Conservation (phyloP, 2,113 vertebrate genomes). For the Chaetura pelagica region DNA sequence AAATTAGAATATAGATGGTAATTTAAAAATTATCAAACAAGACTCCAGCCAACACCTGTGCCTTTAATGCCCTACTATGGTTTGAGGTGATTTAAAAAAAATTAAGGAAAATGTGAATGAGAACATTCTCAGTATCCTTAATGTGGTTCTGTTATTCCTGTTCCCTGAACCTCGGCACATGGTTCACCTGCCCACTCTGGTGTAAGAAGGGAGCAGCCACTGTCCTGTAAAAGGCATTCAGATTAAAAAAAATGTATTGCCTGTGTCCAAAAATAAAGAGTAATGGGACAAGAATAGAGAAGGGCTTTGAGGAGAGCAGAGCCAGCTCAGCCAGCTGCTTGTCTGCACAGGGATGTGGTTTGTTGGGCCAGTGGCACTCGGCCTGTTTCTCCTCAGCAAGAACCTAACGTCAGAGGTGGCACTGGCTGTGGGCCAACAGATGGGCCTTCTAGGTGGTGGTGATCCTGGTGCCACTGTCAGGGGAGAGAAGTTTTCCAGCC, state of each 20-base stretch:
- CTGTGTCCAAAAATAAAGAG: neutral
- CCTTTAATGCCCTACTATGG: neutral
- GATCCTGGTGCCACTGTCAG: neutral
- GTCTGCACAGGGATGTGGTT: accelerated
- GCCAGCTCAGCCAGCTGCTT: neutral
- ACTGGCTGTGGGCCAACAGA: neutral
- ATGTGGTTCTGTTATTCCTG: neutral
- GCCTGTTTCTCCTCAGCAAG: neutral
- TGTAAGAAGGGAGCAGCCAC: neutral
- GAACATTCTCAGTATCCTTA: neutral
- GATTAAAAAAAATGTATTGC: neutral
- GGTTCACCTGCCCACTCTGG: neutral
- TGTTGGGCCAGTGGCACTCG: neutral
- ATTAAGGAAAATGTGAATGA: neutral
- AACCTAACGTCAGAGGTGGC: too few species aligned
- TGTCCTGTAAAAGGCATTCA: neutral
- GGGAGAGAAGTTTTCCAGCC: neutral
- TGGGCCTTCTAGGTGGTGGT: too few species aligned
- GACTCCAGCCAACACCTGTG: neutral
- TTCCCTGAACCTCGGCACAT: accelerated
- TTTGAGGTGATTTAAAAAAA: slow-evolving; percentile 4
- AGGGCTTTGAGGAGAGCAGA: neutral
- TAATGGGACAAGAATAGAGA: neutral
- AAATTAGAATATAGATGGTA: neutral
- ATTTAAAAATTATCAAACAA: neutral